These are phyloP conservation scores for Agapetus fuscipes DNA, from an alignment of 2,888 invertebrate species.

Conservation along the genomic window DNA sequence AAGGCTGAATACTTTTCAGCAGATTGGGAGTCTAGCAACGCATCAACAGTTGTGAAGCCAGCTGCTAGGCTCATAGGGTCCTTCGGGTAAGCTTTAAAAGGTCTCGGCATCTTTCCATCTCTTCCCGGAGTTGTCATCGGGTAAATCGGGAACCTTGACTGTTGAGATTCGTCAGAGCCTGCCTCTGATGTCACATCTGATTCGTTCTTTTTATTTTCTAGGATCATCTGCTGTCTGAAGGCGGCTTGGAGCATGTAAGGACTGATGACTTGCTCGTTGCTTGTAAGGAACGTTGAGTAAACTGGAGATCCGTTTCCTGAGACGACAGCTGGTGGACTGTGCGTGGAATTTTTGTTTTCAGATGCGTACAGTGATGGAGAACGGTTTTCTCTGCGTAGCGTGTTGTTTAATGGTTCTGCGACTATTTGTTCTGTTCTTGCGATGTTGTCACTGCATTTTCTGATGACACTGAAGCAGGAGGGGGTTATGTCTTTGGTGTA, in stretches of 20 bases:
- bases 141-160: slow-evolving; percentile 21
- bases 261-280: slow-evolving; percentile 11
- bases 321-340: background rate
- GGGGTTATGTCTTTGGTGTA: background rate
- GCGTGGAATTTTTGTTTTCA: slow-evolving; percentile 4
- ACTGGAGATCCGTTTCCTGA: slow-evolving; percentile 10
- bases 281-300: slow-evolving; percentile 9
- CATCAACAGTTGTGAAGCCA: slow-evolving; percentile 34
- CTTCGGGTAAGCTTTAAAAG: slow-evolving; percentile 64
- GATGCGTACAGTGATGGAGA: slow-evolving; percentile 9
- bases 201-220: slow-evolving; percentile 8
- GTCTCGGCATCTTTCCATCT: slow-evolving; percentile 41
- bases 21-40: slow-evolving; percentile 45
- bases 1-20: slow-evolving; percentile 63
- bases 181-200: slow-evolving; percentile 11
- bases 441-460: background rate
- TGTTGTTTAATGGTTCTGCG: background rate
- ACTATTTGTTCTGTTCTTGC: background rate
- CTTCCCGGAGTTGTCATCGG: slow-evolving; percentile 25
- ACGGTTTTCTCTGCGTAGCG: background rate
- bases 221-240: slow-evolving; percentile 10
- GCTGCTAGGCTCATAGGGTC: slow-evolving; percentile 53
- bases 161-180: slow-evolving; percentile 15
- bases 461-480: background rate
- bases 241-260: slow-evolving; percentile 15